These are phyloP conservation scores for Trissonchulus sp. DNA, from an alignment of 2,888 invertebrate species.

Conservation along the genomic window DNA sequence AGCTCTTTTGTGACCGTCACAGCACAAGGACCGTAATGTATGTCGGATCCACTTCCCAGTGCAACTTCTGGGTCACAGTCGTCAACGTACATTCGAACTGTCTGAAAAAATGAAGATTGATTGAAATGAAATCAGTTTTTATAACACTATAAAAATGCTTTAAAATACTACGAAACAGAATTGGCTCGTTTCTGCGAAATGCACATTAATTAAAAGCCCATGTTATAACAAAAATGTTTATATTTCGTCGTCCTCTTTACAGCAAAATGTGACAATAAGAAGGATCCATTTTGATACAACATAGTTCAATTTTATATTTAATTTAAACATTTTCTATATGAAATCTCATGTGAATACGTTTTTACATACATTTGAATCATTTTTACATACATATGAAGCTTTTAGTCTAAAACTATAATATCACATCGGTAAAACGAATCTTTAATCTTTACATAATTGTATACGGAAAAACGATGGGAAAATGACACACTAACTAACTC, in stretches of 20 bases:
- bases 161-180: no score
- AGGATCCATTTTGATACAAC: no score
- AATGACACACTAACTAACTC: slow-evolving; percentile 57
- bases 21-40: slow-evolving; percentile 74
- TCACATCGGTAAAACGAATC: no score
- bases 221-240: neutral
- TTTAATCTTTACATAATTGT: neutral
- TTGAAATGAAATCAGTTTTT: no score
- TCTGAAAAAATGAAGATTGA: no score
- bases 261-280: neutral
- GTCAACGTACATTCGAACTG: slow-evolving; percentile 73
- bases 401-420: no score
- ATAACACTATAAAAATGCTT: no score
- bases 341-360: no score
- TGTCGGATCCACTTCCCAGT: slow-evolving; percentile 64
- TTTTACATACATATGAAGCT: no score
- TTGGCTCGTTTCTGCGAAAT: no score
- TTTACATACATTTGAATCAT: no score
- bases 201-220: neutral
- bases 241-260: slow-evolving; percentile 17
- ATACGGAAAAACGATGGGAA: neutral
- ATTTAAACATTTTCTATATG: no score
- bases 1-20: slow-evolving; percentile 61
- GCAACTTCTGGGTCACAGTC: slow-evolving; percentile 79
- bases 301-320: neutral